Conservation (phyloP, 1,140 invertebrate genomes). For the Halesus radiatus region DNA sequence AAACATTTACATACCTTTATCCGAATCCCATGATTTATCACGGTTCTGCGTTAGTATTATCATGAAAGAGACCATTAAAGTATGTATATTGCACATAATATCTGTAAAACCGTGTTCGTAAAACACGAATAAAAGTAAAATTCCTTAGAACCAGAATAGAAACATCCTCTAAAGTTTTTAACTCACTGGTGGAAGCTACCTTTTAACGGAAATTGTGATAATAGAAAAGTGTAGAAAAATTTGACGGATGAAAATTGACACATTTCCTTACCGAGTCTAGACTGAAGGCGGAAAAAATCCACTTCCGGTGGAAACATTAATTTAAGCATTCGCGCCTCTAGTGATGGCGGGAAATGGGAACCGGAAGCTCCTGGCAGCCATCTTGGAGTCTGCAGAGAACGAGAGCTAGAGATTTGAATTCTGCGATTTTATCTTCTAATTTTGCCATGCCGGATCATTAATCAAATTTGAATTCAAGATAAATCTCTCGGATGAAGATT, state of each 20-base stretch:
- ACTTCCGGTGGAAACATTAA: slow-evolving; percentile 45
- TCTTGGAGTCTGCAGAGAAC: slow-evolving; percentile 30
- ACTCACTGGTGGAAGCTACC: background rate
- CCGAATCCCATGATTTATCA: no score
- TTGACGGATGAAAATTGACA: slow-evolving; percentile 37
- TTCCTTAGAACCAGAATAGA: no score
- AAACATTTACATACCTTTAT: no score
- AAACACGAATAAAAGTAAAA: no score
- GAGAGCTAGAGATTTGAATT: background rate
- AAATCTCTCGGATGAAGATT: no score
- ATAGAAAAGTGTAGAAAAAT: slow-evolving; percentile 24
- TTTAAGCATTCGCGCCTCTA: slow-evolving; percentile 37
- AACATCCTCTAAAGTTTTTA: no score
- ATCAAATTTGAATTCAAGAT: background rate
- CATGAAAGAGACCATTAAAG: no score
- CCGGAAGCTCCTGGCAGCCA: slow-evolving; percentile 36
- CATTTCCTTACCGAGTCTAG: slow-evolving; percentile 36
- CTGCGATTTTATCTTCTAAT: background rate
- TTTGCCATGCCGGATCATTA: background rate
- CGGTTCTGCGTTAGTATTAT: no score
- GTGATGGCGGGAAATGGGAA: slow-evolving; percentile 18
- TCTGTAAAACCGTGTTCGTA: no score
- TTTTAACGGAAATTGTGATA: background rate
- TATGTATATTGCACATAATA: no score
- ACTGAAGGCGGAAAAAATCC: slow-evolving; percentile 35